Evolutionary conservation across 2,113 vertebrate genomes (phyloP), one percentile per base, ranked within the genome.

Genomic region (Phocoena sinus): DNA sequence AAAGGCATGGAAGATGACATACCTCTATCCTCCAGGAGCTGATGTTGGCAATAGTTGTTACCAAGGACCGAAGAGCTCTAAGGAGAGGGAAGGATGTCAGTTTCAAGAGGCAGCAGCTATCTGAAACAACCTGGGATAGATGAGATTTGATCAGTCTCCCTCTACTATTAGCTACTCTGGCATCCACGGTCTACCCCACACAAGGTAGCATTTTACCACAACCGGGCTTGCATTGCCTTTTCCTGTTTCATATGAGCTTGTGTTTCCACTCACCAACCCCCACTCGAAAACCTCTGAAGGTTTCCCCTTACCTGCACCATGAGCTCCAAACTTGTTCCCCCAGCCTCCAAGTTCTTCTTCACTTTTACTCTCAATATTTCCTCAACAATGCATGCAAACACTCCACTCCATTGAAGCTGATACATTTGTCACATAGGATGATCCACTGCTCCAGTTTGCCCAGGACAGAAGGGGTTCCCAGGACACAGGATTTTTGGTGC

Each of bases 181-280:
- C 25, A 6, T 31, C 47, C 33, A 7, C 18, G 11, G 8, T 8
- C 21, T 3, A 11, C 17, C 10, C 62, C 2, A 6, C 1, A 1
- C 5, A 6, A 38, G 9, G 15, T 50, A 76, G 4, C 0, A 12
- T 60, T 56, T 38, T 20, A 8, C 41, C 38, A 11, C 0, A 25
- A 3, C 9, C 17, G 33, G 58, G 8, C 1, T 50, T 7, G 1
- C 0, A 10, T 17, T 8, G 36, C 23, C 50, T 36, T 44, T 60
- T 41, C 60, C 80, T 38, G 25, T 18, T 67, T 74, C 38, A 4
- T 0, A 1, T 15, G 12, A 6, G 2, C 25, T 23, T 28, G 9
- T 28, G 21, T 67, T 50, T 47, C 67, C 38, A 47, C 7, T 47
- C 11, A 36, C 25, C 0, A 2, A 2, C 36, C 5, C 25, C 73